Conservation (phyloP, 2,113 vertebrate species). For the Phalacrocorax brasilianus region DNA sequence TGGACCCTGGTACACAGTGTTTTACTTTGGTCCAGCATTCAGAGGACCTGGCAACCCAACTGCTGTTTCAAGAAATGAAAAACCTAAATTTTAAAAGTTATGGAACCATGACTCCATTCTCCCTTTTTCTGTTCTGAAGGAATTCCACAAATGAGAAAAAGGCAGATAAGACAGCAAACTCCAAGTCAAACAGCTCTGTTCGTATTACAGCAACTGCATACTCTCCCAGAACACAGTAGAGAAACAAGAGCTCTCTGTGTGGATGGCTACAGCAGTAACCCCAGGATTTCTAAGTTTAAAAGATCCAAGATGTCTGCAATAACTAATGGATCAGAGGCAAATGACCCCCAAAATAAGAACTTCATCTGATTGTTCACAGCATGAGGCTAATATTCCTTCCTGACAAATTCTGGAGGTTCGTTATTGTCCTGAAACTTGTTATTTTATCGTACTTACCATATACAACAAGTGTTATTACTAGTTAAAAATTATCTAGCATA, state of each 20-base stretch:
- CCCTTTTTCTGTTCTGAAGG: neutral
- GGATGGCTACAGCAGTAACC: neutral
- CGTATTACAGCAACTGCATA: neutral
- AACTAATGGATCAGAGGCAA: neutral
- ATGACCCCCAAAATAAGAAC: neutral
- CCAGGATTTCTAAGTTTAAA: neutral
- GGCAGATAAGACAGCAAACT: neutral
- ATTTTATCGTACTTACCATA: neutral
- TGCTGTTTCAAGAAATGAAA: neutral
- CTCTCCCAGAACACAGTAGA: neutral
- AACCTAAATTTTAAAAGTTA: neutral
- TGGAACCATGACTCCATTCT: neutral
- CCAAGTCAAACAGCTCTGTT: neutral
- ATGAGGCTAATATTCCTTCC: neutral
- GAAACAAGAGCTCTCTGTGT: neutral
- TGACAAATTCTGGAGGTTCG: neutral
- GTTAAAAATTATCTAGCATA: neutral
- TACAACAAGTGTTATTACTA: neutral
- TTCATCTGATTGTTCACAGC: neutral
- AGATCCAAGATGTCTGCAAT: neutral
- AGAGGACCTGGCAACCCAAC: neutral
- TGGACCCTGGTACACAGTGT: neutral
- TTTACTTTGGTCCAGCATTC: neutral
- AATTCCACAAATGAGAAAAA: neutral
- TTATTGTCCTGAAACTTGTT: neutral